Percentiles rank a stretch among this genome's conserved stretches.
Evolutionary conservation across 2,797 vertebrate genomes (phyloP).

Genomic region (Myripristis jacobus): DNA sequence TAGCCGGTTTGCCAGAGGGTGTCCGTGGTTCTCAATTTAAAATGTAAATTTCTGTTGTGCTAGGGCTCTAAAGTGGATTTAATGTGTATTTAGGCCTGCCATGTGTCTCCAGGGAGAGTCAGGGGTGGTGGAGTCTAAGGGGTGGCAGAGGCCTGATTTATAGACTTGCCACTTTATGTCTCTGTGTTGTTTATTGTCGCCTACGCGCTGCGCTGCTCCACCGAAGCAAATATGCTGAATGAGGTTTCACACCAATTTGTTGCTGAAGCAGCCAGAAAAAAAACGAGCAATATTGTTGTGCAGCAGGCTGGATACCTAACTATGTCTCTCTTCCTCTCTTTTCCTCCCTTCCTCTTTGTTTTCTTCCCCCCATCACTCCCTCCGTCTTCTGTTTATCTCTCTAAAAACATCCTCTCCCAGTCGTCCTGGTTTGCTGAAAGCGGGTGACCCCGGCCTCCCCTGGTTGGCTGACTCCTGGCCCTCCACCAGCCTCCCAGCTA

Average conservation of each 20-base stretch:
- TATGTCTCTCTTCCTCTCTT: slow-evolving; percentile 18
- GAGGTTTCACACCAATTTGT: slow-evolving; percentile 78
- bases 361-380: slow-evolving; percentile 18
- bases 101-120: slow-evolving; percentile 75
- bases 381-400: slow-evolving; percentile 32
- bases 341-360: slow-evolving; percentile 16
- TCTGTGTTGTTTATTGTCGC: slow-evolving; percentile 81
- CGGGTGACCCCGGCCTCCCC: slow-evolving; percentile 90
- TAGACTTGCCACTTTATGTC: slow-evolving; percentile 84
- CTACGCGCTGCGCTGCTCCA: slow-evolving; percentile 64
- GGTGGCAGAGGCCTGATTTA: slow-evolving; percentile 79
- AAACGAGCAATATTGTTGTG: slow-evolving; percentile 61
- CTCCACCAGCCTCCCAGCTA: slow-evolving; percentile 92
- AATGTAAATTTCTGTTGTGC: slow-evolving; percentile 85
- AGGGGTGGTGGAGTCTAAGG: slow-evolving; percentile 59
- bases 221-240: slow-evolving; percentile 78
- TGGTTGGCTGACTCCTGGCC: slow-evolving; percentile 98
- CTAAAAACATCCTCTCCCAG: slow-evolving; percentile 71
- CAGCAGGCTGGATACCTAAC: slow-evolving; percentile 58
- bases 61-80: slow-evolving; percentile 84
- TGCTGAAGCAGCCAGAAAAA: slow-evolving; percentile 72
- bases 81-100: slow-evolving; percentile 79
- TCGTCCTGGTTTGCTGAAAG: slow-evolving; percentile 92
- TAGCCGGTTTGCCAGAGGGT: slow-evolving; percentile 78
- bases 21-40: slow-evolving; percentile 84